These are phyloP conservation scores for Platynereis dumerilii DNA, from an alignment of 2,888 invertebrate genomes.

Conservation along the genomic window DNA sequence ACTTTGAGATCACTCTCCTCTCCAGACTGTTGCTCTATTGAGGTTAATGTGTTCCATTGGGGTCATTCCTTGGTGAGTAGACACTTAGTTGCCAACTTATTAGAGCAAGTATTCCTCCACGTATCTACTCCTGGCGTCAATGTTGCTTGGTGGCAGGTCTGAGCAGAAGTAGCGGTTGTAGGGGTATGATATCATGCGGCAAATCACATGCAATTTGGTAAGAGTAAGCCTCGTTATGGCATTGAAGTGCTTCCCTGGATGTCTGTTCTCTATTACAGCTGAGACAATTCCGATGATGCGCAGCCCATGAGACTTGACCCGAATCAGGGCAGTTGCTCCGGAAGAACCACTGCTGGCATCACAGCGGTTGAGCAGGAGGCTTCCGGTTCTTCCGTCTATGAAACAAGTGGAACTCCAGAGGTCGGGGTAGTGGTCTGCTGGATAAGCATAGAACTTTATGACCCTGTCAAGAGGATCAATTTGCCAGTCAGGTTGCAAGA, in stretches of 20 bases:
- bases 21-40: no score
- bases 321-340: conserved; percentile 49
- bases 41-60: no score
- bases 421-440: conserved; percentile 29
- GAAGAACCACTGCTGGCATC: conserved; percentile 51
- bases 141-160: background rate
- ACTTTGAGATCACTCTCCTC: no score
- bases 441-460: conserved; percentile 50
- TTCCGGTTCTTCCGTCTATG: no score
- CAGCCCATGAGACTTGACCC: conserved; percentile 41
- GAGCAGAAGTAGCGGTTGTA: conserved; percentile 14
- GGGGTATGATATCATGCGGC: conserved; percentile 42
- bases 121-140: background rate
- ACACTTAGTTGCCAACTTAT: no score
- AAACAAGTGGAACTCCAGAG: conserved; percentile 47
- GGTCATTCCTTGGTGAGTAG: no score
- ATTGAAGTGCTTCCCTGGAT: conserved; percentile 35
- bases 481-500: conserved; percentile 44
- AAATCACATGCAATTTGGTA: conserved; percentile 50
- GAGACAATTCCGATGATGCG: conserved; percentile 53
- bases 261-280: conserved; percentile 13
- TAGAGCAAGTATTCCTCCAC: no score
- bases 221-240: conserved; percentile 49
- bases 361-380: no score
- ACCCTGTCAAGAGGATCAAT: conserved; percentile 41